Evolutionary conservation across 1,140 invertebrate genomes (phyloP), one percentile per base, ranked within the genome.

Genomic region (Neodiprion fabricii): DNA sequence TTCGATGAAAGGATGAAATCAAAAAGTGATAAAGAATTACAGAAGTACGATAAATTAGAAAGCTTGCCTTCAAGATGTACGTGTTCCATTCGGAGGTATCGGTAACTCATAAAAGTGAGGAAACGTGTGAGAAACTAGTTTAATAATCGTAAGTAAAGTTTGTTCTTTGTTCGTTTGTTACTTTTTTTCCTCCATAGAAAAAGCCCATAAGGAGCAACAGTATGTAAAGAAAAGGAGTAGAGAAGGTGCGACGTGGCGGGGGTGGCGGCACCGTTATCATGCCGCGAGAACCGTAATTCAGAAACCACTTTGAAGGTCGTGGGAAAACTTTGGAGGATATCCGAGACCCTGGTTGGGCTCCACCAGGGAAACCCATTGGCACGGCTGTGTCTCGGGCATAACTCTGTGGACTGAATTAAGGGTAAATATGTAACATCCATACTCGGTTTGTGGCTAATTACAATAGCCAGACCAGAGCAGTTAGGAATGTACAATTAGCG

Each of bases 101-200:
- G 53, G 53, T 9, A 61, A 7, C 11, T 61, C 53, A 17, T 61
- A 61, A 61, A 61, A 61, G 53, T 61, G n/a, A 61, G 53, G 53
- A 61, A 61, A 61, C 9, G 53, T 61, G 8, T 61, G 11, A 61
- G 53, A 9, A 61, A 61, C 53, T 61, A 61, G 5, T 61, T 61
- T 61, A 61, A 61, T 61, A 61, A 61, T 9, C 53, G 53, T 61
- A 61, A 61, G 53, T 61, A 61, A 61, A 61, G 53, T 61, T 61
- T 61, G 53, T 17, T 40, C 1, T 40, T 40, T 40, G 1, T 40
- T 40, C 1, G 1, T 40, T 5, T 40, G 28, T 40, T 40, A 3
- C 28, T 40, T 40, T 40, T 28, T 40, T 40, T 40, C 28, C 28
- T 40, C 28, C 28, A 40, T 40, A 17, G n/a, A 61, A 61, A 61